Conservation (phyloP, 2,888 invertebrate species). For the Ornithoptera priamus region DNA sequence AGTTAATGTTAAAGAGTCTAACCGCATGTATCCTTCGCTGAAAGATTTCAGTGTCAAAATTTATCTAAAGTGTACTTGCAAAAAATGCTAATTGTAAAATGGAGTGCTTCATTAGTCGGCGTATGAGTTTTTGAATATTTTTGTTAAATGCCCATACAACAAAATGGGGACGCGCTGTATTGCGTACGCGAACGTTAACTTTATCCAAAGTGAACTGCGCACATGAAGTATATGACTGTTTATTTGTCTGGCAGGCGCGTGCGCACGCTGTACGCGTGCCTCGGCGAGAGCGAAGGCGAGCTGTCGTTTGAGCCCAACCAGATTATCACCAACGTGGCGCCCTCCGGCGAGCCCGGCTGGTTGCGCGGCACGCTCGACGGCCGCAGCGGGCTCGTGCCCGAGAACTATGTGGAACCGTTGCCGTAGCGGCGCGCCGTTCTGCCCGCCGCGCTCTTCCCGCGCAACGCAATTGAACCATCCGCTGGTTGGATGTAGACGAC, state of each 20-base stretch:
- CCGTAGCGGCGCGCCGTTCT: conserved; percentile 72
- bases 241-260: conserved; percentile 82
- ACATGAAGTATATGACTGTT: no score
- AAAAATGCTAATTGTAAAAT: no score
- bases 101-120: no score
- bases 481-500: neutral
- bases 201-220: no score
- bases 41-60: no score
- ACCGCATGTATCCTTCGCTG: no score
- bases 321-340: conserved; percentile 96
- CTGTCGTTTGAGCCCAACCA: conserved; percentile 99
- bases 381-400: conserved; percentile 94
- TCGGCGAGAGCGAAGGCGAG: conserved; percentile 98
- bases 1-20: no score
- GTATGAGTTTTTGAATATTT: no score
- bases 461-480: conserved; percentile 24
- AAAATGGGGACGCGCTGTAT: neutral
- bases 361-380: conserved; percentile 96
- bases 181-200: neutral
- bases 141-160: no score
- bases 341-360: conserved; percentile 98
- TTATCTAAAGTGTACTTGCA: no score
- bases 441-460: conserved; percentile 10
- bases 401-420: conserved; percentile 96
- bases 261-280: conserved; percentile 96